phyloP scores from a whole-genome alignment of 2,797 vertebrate species.

The Phataginus tricuspis region DNA sequence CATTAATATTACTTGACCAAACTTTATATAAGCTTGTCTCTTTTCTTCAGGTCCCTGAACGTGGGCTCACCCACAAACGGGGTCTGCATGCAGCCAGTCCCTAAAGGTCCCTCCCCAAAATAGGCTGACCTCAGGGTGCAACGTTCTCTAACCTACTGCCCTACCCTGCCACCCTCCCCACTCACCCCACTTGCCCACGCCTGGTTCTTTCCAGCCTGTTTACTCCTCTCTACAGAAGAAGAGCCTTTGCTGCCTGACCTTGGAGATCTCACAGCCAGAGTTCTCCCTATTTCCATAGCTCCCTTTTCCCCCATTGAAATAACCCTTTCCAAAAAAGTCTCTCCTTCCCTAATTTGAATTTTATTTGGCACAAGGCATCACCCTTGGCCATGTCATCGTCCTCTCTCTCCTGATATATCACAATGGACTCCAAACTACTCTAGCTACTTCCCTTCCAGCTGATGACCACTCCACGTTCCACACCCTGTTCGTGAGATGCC shows the following conservation, averaged over 20 bases:
- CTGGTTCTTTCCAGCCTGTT: neutral
- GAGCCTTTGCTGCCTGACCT: neutral
- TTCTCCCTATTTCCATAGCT: neutral
- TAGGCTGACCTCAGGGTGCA: neutral
- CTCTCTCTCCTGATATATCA: neutral
- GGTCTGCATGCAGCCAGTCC: neutral
- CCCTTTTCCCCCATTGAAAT: neutral
- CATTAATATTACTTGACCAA: neutral
- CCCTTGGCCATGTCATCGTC: neutral
- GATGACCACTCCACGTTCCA: neutral
- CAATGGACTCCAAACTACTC: neutral
- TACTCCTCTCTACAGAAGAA: neutral
- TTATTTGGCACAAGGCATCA: neutral
- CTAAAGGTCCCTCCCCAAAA: neutral
- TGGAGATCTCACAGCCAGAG: neutral
- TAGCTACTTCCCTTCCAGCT: neutral
- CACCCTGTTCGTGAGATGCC: neutral
- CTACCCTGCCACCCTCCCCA: neutral
- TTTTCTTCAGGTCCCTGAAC: neutral
- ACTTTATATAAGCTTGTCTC: neutral
- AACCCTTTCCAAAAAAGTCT: neutral
- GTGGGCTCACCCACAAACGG: neutral
- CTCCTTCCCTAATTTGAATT: neutral
- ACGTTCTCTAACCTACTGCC: neutral
- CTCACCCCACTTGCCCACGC: neutral